Conservation (phyloP, 2,797 vertebrate species). For the Parauchenoglanis ngamensis region DNA sequence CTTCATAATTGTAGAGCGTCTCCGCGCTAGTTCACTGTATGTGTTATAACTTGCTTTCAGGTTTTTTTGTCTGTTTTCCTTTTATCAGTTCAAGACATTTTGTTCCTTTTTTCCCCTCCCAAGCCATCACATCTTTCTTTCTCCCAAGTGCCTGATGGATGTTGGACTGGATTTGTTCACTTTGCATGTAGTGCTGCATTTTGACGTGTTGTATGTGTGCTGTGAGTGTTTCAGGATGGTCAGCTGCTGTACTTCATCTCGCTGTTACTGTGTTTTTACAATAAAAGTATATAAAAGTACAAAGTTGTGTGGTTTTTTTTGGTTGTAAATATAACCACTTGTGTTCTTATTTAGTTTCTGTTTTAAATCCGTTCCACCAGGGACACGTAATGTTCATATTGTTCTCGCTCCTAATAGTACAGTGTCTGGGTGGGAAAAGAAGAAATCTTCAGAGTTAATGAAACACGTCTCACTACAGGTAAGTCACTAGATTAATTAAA, state of each 20-base stretch:
- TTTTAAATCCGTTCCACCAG: background rate
- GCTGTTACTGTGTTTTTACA: constrained; percentile 62
- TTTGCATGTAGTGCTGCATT: constrained; percentile 36
- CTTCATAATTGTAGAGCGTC: background rate
- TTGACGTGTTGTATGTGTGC: background rate
- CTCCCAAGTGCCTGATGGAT: constrained; percentile 54
- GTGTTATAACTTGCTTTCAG: background rate
- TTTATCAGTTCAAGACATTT: background rate
- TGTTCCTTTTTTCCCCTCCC: background rate
- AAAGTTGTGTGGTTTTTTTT: background rate
- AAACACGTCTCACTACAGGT: background rate
- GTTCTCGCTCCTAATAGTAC: background rate
- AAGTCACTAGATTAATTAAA: background rate
- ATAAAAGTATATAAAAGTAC: constrained; percentile 20
- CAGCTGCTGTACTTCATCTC: constrained; percentile 45
- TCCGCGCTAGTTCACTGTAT: too few species aligned
- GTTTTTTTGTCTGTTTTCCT: background rate
- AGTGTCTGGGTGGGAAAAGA: background rate
- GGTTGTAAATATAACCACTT: background rate
- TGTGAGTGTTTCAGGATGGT: background rate
- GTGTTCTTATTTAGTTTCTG: background rate
- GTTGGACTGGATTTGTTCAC: background rate
- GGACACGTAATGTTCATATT: background rate
- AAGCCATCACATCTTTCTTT: constrained; percentile 24
- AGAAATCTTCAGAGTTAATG: background rate